Evolutionary conservation across 2,113 vertebrate species (phyloP).

Genomic region (Reinhardtius hippoglossoides): DNA sequence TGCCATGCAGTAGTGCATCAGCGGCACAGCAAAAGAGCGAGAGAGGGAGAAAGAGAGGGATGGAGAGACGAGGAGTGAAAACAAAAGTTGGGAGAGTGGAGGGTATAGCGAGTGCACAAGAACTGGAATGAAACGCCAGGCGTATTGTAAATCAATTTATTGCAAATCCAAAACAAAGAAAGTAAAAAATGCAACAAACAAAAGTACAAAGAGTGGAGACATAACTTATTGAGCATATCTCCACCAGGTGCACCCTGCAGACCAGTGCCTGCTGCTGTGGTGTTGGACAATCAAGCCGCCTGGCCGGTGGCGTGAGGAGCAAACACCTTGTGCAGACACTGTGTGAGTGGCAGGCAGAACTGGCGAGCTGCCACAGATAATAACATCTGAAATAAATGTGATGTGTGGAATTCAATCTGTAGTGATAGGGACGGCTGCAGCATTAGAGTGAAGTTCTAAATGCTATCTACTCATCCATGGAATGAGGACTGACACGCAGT

Average conservation of each 20-base stretch:
- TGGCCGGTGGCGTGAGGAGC: conserved; percentile 51
- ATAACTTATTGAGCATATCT: conserved; percentile 41
- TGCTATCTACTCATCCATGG: conserved; percentile 82
- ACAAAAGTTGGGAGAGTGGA: conserved; percentile 43
- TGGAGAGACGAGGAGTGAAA: conserved; percentile 4
- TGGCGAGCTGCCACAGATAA: conserved; percentile 83
- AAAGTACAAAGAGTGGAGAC: conserved; percentile 19
- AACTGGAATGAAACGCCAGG: conserved; percentile 32
- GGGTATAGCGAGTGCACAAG: conserved; percentile 4
- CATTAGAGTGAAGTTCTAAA: conserved; percentile 83
- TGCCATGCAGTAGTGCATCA: conserved; percentile 56
- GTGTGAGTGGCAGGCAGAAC: conserved; percentile 81
- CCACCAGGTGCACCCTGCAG: conserved; percentile 37
- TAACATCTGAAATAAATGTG: conserved; percentile 86
- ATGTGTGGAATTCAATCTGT: conserved; percentile 84
- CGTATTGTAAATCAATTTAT: conserved; percentile 33
- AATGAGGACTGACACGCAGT: conserved; percentile 85
- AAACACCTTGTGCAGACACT: conserved; percentile 76
- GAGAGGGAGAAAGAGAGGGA: conserved; percentile 1
- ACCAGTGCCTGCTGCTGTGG: conserved; percentile 45
- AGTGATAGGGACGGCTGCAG: conserved; percentile 76
- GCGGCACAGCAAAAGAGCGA: conserved; percentile 35
- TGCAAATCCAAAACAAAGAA: not conserved
- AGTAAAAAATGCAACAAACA: conserved; percentile 8
- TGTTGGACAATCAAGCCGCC: conserved; percentile 62